Percentiles rank a stretch among this genome's conserved stretches.
phyloP scores from a whole-genome alignment of 92 coral and sea anemone species.

The Porites lobata region DNA sequence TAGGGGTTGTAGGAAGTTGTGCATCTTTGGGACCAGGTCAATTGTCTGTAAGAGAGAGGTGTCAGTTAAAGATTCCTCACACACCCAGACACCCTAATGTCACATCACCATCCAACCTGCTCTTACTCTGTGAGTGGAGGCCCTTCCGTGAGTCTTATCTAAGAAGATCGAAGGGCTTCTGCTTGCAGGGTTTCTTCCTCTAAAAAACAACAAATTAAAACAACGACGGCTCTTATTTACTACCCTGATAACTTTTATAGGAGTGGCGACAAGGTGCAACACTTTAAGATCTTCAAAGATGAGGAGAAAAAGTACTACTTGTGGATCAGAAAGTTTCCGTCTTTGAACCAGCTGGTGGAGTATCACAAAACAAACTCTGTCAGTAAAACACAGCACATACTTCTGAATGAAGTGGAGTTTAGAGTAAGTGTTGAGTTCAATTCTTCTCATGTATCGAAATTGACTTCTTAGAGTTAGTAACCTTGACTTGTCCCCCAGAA shows the following conservation, averaged over 20 bases:
- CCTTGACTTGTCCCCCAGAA: background rate
- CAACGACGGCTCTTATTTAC: too few relatives aligned
- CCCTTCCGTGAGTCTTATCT: too few relatives aligned
- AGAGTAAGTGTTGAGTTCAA: background rate
- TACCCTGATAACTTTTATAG: background rate
- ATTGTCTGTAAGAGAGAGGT: too few relatives aligned
- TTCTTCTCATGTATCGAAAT: background rate
- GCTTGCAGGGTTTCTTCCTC: too few relatives aligned
- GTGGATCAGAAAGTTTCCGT: conserved; percentile 81
- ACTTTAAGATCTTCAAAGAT: conserved; percentile 83
- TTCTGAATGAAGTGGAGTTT: conserved; percentile 44
- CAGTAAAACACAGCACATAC: conserved; percentile 79
- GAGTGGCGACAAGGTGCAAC: conserved; percentile 65
- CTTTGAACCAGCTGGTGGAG: conserved; percentile 80
- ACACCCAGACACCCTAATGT: too few relatives aligned
- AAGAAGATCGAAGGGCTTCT: too few relatives aligned
- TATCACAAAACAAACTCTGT: conserved; percentile 75
- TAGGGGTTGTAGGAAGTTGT: too few relatives aligned
- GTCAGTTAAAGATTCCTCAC: too few relatives aligned
- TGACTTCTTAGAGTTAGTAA: background rate
- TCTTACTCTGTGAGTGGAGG: too few relatives aligned
- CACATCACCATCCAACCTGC: too few relatives aligned
- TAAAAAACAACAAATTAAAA: too few relatives aligned
- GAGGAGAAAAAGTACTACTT: conserved; percentile 71
- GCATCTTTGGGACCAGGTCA: too few relatives aligned